Base-by-base conservation (phyloP, 2,113 vertebrate species). In the Campylorhamphus procurvoides region DNA sequence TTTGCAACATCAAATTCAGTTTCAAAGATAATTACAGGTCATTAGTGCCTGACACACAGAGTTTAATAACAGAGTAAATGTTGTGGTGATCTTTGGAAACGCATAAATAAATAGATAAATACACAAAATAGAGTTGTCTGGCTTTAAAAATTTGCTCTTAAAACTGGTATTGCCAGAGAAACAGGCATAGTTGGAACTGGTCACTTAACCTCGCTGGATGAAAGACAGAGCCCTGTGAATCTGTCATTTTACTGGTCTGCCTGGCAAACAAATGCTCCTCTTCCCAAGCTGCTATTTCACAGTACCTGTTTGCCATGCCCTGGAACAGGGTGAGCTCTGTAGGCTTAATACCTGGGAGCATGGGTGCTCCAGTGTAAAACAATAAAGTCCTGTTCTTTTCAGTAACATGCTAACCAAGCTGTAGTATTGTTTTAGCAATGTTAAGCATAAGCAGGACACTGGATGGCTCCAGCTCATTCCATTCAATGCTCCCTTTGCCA, bases 31-130 rank as follows among this genome's bases (percentile, higher is more conserved):
- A 97, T 97, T 97, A 97, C 81, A 93, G 94, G 63, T 89, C 94
- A 80, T 95, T 96, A 94, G 52, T 62, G 80, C 82, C 87, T 94
- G 92, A 94, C 94, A 87, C 89, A 96, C 64, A 86, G 86, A 78
- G 68, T 93, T 93, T 97, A 97, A 97, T 97, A 96, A 97, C 81
- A 94, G 96, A 89, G 82, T 95, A 94, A 94, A 94, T 95, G 93
- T 84, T 94, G 94, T 75, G 95, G 81, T 73, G 55, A 94, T 94
- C 91, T 96, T 92, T 93, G 83, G 93, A 97, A 97, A 92, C 94
- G 91, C 96, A 94, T 93, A 95, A 91, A 94, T 97, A 96, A 97
- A 85, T 94, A 96, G 89, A 81, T 91, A 96, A 87, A 96, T 88
- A 86, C 40, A 85, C 47, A 55, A 81, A 92, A 93, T 74, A 53